phyloP scores from a whole-genome alignment of 1,140 invertebrate genomes.

The Aphidius ervi region DNA sequence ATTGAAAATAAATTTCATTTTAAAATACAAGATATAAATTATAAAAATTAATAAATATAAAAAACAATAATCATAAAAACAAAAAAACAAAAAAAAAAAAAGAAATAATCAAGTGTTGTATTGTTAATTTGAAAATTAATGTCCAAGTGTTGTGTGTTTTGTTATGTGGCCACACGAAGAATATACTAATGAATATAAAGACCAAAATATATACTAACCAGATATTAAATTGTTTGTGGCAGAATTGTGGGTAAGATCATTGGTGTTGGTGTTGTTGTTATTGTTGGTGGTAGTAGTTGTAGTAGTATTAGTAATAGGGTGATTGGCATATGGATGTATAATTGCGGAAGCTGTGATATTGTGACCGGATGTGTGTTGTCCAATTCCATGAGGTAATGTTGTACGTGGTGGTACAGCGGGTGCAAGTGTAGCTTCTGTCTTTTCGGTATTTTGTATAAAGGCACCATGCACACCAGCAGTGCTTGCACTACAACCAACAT shows the following conservation, averaged over 20 bases:
- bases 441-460: slow-evolving; percentile 23
- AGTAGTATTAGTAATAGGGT: slow-evolving; percentile 21
- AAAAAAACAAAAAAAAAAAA: too few relatives aligned
- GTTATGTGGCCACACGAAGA: too few relatives aligned
- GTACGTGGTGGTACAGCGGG: slow-evolving; percentile 51
- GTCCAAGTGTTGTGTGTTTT: too few relatives aligned
- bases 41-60: too few relatives aligned
- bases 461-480: slow-evolving; percentile 16
- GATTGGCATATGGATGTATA: slow-evolving; percentile 48
- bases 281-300: slow-evolving; percentile 26
- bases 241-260: slow-evolving; percentile 41
- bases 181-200: too few relatives aligned
- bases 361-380: slow-evolving; percentile 38
- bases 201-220: slow-evolving; percentile 35
- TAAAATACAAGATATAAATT: too few relatives aligned
- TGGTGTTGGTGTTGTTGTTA: slow-evolving; percentile 41
- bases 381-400: slow-evolving; percentile 33
- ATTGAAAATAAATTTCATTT: too few relatives aligned
- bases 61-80: too few relatives aligned
- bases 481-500: too few relatives aligned
- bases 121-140: too few relatives aligned
- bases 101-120: too few relatives aligned
- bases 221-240: slow-evolving; percentile 46
- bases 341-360: slow-evolving; percentile 48
- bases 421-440: slow-evolving; percentile 31